A percentile compares a stretch with the other conserved stretches of the same genome.
These are phyloP conservation scores for Cheilosia vulpina DNA, from an alignment of 2,888 invertebrate species.

Conservation along the genomic window DNA sequence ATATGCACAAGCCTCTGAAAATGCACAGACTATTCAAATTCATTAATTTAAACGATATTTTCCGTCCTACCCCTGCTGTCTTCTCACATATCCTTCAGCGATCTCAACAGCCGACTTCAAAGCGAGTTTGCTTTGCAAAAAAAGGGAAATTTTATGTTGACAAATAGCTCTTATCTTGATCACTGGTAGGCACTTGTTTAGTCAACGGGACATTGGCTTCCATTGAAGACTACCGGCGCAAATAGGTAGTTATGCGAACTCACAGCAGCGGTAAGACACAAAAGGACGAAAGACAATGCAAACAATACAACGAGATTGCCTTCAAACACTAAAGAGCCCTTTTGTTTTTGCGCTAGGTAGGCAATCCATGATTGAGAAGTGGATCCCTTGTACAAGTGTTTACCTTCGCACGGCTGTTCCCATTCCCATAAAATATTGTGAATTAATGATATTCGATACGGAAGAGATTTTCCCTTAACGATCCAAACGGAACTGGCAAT, in stretches of 20 bases:
- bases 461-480: slow-evolving; percentile 30
- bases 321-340: slow-evolving; percentile 52
- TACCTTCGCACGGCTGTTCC: slow-evolving; percentile 51
- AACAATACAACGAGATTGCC: slow-evolving; percentile 57
- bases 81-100: background rate
- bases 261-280: slow-evolving; percentile 65
- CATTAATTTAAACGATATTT: background rate
- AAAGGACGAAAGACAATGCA: slow-evolving; percentile 57
- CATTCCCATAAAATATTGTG: slow-evolving; percentile 61
- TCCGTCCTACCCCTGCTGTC: background rate
- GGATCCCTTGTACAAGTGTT: slow-evolving; percentile 19
- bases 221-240: slow-evolving; percentile 43
- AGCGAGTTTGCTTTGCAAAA: slow-evolving; percentile 13
- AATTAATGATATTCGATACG: slow-evolving; percentile 61
- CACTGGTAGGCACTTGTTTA: slow-evolving; percentile 60
- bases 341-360: slow-evolving; percentile 68
- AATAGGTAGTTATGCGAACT: background rate
- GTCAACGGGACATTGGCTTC: slow-evolving; percentile 61
- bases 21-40: too few species aligned
- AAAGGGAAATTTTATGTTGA: slow-evolving; percentile 56
- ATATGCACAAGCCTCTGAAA: too few species aligned
- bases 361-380: slow-evolving; percentile 37
- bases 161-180: slow-evolving; percentile 68
- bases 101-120: background rate
- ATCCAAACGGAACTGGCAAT: slow-evolving; percentile 30